A percentile compares a stretch with the other conserved stretches of the same genome.
Conservation (phyloP, 2,888 invertebrate species). For the Gasteruption jaculator region DNA sequence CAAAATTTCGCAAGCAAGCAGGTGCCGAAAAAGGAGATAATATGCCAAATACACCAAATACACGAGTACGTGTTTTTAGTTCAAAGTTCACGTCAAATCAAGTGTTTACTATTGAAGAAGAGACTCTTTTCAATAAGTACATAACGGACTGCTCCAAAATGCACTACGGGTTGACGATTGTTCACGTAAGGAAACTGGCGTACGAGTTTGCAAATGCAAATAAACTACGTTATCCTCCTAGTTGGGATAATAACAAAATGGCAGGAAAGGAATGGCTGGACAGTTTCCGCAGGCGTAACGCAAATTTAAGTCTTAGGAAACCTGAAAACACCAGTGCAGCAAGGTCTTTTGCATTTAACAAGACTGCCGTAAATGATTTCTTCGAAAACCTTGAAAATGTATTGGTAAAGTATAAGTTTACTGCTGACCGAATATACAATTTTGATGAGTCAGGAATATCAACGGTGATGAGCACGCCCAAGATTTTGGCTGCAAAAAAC, state of each 20-base stretch:
- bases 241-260: conserved; percentile 20
- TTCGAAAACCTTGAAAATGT: conserved; percentile 24
- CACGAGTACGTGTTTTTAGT: conserved; percentile 3
- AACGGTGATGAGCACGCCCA: conserved; percentile 27
- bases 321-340: conserved; percentile 28
- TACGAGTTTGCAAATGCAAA: conserved; percentile 22
- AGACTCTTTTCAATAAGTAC: conserved; percentile 18
- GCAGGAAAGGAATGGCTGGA: conserved; percentile 24
- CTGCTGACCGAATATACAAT: conserved; percentile 26
- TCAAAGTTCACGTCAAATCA: conserved; percentile 22
- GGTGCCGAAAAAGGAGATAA: background rate
- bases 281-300: conserved; percentile 19
- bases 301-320: conserved; percentile 23
- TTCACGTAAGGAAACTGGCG: conserved; percentile 20
- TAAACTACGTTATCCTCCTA: conserved; percentile 14
- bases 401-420: conserved; percentile 15
- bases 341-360: conserved; percentile 27
- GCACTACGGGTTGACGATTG: conserved; percentile 23
- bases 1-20: conserved; percentile 14
- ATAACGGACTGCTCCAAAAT: conserved; percentile 19
- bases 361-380: conserved; percentile 26
- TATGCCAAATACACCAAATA: too few relatives aligned
- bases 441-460: conserved; percentile 29
- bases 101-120: conserved; percentile 24
- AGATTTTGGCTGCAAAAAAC: conserved; percentile 25